phyloP scores from a whole-genome alignment of 2,797 vertebrate genomes.

The Ctenopoma kingsleyae region DNA sequence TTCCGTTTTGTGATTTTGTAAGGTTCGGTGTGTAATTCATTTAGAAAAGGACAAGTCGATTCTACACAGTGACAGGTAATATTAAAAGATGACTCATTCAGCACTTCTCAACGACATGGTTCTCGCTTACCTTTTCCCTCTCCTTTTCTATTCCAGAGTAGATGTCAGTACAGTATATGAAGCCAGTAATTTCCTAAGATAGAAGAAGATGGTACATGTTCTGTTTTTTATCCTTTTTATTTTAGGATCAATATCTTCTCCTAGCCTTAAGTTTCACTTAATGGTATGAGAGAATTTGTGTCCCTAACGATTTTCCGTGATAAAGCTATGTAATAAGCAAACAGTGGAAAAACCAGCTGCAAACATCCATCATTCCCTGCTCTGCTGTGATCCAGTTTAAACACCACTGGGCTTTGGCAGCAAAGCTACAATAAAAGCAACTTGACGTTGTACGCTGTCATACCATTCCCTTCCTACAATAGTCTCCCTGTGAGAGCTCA shows the following conservation, averaged over 20 bases:
- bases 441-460: slow-evolving; percentile 69
- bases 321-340: slow-evolving; percentile 57
- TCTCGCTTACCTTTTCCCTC: slow-evolving; percentile 9
- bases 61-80: slow-evolving; percentile 40
- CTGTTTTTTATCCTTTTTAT: slow-evolving; percentile 49
- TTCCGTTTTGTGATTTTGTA: slow-evolving; percentile 49
- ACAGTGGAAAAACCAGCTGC: slow-evolving; percentile 46
- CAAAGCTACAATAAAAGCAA: slow-evolving; percentile 67
- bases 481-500: slow-evolving; percentile 36
- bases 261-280: slow-evolving; percentile 57
- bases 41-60: slow-evolving; percentile 42
- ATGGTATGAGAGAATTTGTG: slow-evolving; percentile 61
- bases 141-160: slow-evolving; percentile 14
- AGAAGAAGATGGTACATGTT: slow-evolving; percentile 5
- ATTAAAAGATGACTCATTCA: slow-evolving; percentile 56
- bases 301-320: slow-evolving; percentile 48
- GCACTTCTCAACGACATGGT: slow-evolving; percentile 15
- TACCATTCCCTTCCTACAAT: slow-evolving; percentile 50
- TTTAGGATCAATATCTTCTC: slow-evolving; percentile 54
- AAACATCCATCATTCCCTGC: slow-evolving; percentile 60
- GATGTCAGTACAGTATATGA: slow-evolving; percentile 23
- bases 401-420: slow-evolving; percentile 67
- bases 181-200: slow-evolving; percentile 39
- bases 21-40: slow-evolving; percentile 44
- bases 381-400: slow-evolving; percentile 68